Conservation (phyloP, 2,888 invertebrate genomes). For the Apamea sordens region DNA sequence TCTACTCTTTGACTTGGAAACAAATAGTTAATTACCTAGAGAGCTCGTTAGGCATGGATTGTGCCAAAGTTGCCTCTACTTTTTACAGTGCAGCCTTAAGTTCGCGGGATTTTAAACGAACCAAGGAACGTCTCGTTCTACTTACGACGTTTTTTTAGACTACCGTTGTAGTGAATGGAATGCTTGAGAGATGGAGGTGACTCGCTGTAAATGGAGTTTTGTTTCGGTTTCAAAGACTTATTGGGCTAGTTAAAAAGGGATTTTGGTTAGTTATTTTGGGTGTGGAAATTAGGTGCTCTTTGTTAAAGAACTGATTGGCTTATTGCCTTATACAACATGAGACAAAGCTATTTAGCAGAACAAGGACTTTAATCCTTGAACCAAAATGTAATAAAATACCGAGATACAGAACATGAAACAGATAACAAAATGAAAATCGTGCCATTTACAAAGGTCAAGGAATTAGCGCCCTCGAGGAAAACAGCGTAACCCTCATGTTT, state of each 20-base stretch:
- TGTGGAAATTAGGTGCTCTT: background rate
- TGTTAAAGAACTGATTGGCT: background rate
- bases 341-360: background rate
- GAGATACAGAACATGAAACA: background rate
- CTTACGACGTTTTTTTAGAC: slow-evolving; percentile 61
- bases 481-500: background rate
- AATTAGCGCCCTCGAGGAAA: background rate
- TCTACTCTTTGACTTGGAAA: slow-evolving; percentile 86
- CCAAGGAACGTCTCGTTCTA: slow-evolving; percentile 62
- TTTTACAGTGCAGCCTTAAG: slow-evolving; percentile 67
- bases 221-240: slow-evolving; percentile 33
- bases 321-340: background rate
- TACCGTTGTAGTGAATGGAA: slow-evolving; percentile 53
- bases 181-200: slow-evolving; percentile 62
- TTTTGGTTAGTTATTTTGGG: slow-evolving; percentile 2
- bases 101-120: slow-evolving; percentile 65
- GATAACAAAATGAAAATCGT: background rate
- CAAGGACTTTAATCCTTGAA: background rate
- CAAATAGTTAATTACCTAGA: slow-evolving; percentile 88
- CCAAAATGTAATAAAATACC: background rate
- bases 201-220: slow-evolving; percentile 33
- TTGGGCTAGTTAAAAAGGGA: slow-evolving; percentile 4
- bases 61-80: slow-evolving; percentile 76
- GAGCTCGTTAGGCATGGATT: slow-evolving; percentile 87
- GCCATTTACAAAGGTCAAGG: slow-evolving; percentile 11